Percentiles rank a stretch among this genome's conserved stretches.
phyloP scores from a whole-genome alignment of 2,113 vertebrate genomes.

The Ochotona princeps region DNA sequence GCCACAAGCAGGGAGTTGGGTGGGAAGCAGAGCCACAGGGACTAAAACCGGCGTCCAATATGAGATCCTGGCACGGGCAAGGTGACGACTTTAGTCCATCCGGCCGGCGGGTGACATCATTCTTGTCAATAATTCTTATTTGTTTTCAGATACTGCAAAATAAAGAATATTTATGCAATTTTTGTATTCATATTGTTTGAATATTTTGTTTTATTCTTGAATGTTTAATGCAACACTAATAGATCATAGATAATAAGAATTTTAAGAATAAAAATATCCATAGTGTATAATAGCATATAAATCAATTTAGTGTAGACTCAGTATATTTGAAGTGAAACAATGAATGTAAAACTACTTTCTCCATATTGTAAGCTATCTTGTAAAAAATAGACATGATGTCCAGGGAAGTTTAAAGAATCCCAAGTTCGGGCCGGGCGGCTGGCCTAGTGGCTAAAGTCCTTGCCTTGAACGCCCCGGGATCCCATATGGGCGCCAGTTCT shows the following conservation, averaged over 20 bases:
- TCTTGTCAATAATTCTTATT: no score
- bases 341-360: background rate
- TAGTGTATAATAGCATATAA: background rate
- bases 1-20: no score
- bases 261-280: background rate
- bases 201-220: background rate
- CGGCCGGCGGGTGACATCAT: no score
- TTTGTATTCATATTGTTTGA: no score
- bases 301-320: background rate
- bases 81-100: background rate
- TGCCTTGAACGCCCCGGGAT: no score
- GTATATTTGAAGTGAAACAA: background rate
- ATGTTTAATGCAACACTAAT: background rate
- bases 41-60: no score
- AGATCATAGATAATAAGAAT: background rate
- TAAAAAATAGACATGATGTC: background rate
- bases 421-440: no score
- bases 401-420: background rate
- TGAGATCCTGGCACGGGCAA: background rate
- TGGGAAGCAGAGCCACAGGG: no score
- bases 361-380: background rate
- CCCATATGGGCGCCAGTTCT: no score
- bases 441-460: no score
- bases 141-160: no score
- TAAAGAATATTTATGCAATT: no score